Evolutionary conservation across 2,888 invertebrate genomes (phyloP), one percentile per base, ranked within the genome.

Genomic region (Rhagophthalmus giganteus): DNA sequence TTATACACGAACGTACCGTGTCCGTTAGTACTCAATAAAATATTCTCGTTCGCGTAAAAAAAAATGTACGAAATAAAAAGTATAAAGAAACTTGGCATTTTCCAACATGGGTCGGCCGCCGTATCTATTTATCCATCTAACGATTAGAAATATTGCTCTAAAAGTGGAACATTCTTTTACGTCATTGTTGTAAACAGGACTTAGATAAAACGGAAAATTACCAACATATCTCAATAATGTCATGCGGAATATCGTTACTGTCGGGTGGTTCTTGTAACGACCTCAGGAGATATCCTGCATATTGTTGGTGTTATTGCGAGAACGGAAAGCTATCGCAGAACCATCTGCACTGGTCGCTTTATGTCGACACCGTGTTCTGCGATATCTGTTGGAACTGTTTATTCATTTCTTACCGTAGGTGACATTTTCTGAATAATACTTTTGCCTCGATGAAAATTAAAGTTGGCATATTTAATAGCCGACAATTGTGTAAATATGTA

Each of bases 361-460:
- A 44, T 40, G 35, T 49, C 16, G 52, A 56, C 50, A 50, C 49
- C 33, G 12, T 12, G 16, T 6, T 44, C 7, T 16, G 32, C 31
- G 26, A 33, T 45, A 39, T 51, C 45, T 37, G 44, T 37, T 32
- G 20, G 20, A 9, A 34, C 32, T 37, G 35, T 53, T 56, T 50
- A 50, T 54, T 56, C 50, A 24, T 24, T 50, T 41, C 41, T 44
- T 52, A 33, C 55, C 46, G 47, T 47, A 39, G 50, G 46, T 47
- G 53, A 47, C 46, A 49, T 33, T 37, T 46, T 20, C 14, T 26
- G n/a, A 45, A 39, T 37, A 40, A 39, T 44, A 44, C 49, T 54
- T 44, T 49, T 53, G 53, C 50, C 44, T 42, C 50, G 54, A 56
- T 56, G 50, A 46, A 56, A 56, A 56, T 54, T 50, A 56, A 56